Percentiles rank a stretch among this genome's conserved stretches.
Evolutionary conservation across 2,113 vertebrate genomes (phyloP).

Genomic region (Xiphophorus hellerii): DNA sequence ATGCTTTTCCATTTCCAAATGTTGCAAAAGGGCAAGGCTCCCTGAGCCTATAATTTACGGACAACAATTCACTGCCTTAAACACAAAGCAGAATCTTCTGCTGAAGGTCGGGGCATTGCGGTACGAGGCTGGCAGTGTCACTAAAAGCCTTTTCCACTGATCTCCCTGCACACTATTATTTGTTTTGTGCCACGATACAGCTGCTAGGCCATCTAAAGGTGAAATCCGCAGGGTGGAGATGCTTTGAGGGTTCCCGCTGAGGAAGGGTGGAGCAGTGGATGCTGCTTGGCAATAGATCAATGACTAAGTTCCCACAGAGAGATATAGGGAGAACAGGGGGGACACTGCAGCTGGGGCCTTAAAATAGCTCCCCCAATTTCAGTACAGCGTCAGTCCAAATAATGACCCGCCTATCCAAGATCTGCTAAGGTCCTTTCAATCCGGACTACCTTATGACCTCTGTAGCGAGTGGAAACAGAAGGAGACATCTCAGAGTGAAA

Average conservation of each 20-base stretch:
- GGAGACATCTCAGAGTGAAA: conserved; percentile 30
- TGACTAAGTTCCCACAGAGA: conserved; percentile 64
- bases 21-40: conserved; percentile 32
- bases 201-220: conserved; percentile 54
- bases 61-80: conserved; percentile 25
- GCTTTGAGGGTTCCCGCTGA: conserved; percentile 45
- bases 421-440: conserved; percentile 59
- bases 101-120: conserved; percentile 4
- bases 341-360: conserved; percentile 44
- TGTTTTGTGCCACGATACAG: conserved; percentile 34
- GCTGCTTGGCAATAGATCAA: conserved; percentile 71
- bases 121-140: conserved; percentile 32
- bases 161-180: conserved; percentile 25
- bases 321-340: conserved; percentile 60
- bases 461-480: conserved; percentile 28
- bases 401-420: conserved; percentile 60
- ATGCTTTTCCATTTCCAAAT: conserved; percentile 48
- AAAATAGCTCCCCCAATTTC: conserved; percentile 64
- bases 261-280: conserved; percentile 23
- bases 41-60: conserved; percentile 29
- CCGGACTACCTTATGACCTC: conserved; percentile 62
- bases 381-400: conserved; percentile 73
- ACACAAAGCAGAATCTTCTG: conserved; percentile 30
- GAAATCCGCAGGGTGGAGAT: conserved; percentile 44
- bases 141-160: conserved; percentile 33